Conservation (phyloP, 1,140 invertebrate genomes). For the Arctopsyche grandis region DNA sequence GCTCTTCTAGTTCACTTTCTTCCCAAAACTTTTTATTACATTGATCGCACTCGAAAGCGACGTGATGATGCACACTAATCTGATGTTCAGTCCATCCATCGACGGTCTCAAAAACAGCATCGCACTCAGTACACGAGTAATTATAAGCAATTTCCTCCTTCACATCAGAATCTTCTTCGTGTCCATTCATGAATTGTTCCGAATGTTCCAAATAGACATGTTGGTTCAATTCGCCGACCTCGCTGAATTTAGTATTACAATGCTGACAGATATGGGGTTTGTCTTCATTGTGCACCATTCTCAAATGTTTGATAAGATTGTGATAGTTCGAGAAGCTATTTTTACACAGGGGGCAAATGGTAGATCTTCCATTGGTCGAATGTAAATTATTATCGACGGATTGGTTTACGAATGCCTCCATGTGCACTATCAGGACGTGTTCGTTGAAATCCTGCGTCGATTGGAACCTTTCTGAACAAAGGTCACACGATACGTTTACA, state of each 20-base stretch:
- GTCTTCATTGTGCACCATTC: slow-evolving; percentile 63
- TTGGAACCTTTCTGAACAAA: slow-evolving; percentile 65
- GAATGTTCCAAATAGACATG: slow-evolving; percentile 65
- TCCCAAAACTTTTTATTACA: slow-evolving; percentile 72
- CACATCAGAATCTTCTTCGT: slow-evolving; percentile 52
- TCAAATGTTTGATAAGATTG: slow-evolving; percentile 68
- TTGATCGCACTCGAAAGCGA: slow-evolving; percentile 69
- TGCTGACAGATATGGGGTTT: slow-evolving; percentile 64
- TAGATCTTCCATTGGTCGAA: slow-evolving; percentile 62
- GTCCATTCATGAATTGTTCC: slow-evolving; percentile 52
- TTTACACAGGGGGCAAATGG: slow-evolving; percentile 65
- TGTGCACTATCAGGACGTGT: slow-evolving; percentile 63
- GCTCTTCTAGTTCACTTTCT: slow-evolving; percentile 69
- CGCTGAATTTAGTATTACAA: slow-evolving; percentile 64
- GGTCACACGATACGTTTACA: slow-evolving; percentile 63
- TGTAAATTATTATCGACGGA: slow-evolving; percentile 60
- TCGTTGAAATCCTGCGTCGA: slow-evolving; percentile 65
- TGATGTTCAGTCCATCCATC: slow-evolving; percentile 68
- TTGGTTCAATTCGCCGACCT: slow-evolving; percentile 63
- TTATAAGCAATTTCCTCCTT: slow-evolving; percentile 65
- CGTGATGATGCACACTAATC: slow-evolving; percentile 64
- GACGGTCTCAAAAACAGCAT: slow-evolving; percentile 66
- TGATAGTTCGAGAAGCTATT: slow-evolving; percentile 67
- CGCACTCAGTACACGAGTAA: slow-evolving; percentile 69
- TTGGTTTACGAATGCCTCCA: slow-evolving; percentile 59